These are phyloP conservation scores for Tinea semifulvella DNA, from an alignment of 2,888 invertebrate species.

Conservation along the genomic window DNA sequence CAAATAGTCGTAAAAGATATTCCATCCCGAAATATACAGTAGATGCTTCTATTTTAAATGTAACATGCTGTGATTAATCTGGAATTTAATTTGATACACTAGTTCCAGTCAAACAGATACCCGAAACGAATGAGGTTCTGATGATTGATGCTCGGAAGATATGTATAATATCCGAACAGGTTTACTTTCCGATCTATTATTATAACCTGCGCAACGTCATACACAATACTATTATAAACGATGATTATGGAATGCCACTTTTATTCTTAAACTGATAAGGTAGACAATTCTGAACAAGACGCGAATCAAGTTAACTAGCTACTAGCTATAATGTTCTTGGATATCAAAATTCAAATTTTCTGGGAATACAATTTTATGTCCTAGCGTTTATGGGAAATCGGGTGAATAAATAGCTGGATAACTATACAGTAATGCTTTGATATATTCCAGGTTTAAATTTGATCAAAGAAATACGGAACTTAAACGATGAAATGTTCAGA, in stretches of 20 bases:
- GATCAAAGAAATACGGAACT: too few relatives aligned
- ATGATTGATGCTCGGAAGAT: conserved; percentile 11
- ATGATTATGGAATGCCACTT: conserved; percentile 8
- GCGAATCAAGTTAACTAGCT: neutral
- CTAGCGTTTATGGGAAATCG: too few relatives aligned
- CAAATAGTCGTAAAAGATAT: too few relatives aligned
- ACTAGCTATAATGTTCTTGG: too few relatives aligned
- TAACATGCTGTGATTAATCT: conserved; percentile 3
- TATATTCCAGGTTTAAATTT: too few relatives aligned
- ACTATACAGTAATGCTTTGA: too few relatives aligned
- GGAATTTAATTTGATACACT: neutral
- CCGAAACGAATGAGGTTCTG: conserved; percentile 9
- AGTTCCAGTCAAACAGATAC: conserved; percentile 7
- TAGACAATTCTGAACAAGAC: neutral
- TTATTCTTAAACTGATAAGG: neutral
- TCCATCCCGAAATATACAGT: too few relatives aligned
- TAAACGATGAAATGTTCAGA: too few relatives aligned
- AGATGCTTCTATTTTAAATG: too few relatives aligned
- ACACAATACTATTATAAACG: conserved; percentile 4
- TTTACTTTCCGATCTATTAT: conserved; percentile 14
- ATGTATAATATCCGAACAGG: conserved; percentile 11
- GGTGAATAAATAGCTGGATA: too few relatives aligned
- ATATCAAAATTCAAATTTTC: too few relatives aligned
- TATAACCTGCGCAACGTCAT: conserved; percentile 9
- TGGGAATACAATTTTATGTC: too few relatives aligned